Conservation (phyloP, 2,797 vertebrate genomes). For the Nothura maculosa region DNA sequence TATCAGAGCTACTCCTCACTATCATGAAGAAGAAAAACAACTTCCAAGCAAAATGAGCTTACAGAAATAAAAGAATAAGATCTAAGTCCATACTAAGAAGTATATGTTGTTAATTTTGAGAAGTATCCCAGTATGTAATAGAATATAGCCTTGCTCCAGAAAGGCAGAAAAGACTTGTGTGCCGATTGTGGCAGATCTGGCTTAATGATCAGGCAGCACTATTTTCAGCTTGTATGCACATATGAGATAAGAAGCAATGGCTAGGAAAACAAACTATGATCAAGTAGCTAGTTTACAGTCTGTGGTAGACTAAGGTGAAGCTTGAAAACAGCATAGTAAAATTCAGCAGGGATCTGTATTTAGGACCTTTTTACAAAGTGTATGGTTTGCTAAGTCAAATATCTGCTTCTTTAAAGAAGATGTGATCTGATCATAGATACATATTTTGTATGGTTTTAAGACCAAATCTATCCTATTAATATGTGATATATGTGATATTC, state of each 20-base stretch:
- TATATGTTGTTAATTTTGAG: not conserved
- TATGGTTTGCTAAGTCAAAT: not conserved
- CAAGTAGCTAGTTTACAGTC: conserved; percentile 23
- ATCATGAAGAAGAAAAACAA: not conserved
- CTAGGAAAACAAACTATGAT: conserved; percentile 17
- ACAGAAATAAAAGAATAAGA: not conserved
- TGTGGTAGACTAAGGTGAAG: not conserved
- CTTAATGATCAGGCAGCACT: not conserved
- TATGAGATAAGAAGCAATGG: conserved; percentile 17
- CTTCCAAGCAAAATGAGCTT: not conserved
- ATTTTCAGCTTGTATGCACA: conserved; percentile 30
- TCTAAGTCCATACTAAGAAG: not conserved
- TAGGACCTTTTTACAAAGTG: not conserved
- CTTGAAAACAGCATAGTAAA: not conserved
- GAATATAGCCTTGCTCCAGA: not conserved
- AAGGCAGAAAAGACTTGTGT: not conserved
- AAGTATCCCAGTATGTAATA: not conserved
- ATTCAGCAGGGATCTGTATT: not conserved
- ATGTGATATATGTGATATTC: not conserved
- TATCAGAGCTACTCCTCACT: not conserved
- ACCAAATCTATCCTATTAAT: not conserved
- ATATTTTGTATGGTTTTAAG: not conserved
- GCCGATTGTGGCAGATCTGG: not conserved
- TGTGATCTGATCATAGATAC: not conserved
- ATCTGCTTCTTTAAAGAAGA: not conserved